Conservation (phyloP, 2,113 vertebrate species). For the Pollachius pollachius region DNA sequence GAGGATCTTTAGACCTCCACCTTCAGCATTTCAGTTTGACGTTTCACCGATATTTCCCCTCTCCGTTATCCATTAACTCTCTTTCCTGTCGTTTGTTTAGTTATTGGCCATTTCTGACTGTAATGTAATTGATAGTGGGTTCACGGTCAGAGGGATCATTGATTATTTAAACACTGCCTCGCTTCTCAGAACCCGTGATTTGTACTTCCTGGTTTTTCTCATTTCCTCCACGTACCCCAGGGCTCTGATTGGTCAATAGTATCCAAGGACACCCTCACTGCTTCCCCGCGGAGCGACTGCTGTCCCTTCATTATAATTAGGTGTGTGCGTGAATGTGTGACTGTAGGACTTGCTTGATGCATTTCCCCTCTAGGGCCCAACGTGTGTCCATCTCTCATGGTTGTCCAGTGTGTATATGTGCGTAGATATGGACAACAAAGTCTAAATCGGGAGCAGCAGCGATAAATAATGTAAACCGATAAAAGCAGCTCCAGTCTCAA, state of each 20-base stretch:
- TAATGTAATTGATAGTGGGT: slow-evolving; percentile 8
- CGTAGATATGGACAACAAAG: slow-evolving; percentile 27
- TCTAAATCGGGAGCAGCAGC: slow-evolving; percentile 48
- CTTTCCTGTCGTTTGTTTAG: neutral
- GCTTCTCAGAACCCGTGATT: slow-evolving; percentile 26
- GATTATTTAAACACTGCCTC: neutral
- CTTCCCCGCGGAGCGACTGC: too few species aligned
- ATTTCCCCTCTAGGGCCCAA: slow-evolving; percentile 15
- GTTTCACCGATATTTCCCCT: neutral
- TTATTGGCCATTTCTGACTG: slow-evolving; percentile 22
- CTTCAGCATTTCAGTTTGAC: too few species aligned
- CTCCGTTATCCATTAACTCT: neutral
- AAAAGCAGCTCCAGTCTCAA: slow-evolving; percentile 31
- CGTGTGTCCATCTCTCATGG: slow-evolving; percentile 16
- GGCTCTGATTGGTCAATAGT: slow-evolving; percentile 23
- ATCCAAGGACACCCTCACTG: slow-evolving; percentile 14
- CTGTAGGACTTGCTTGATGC: neutral
- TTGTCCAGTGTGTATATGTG: neutral
- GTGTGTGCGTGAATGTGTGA: neutral
- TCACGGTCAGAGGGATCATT: slow-evolving; percentile 35
- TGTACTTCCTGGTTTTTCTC: slow-evolving; percentile 57
- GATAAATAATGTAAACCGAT: slow-evolving; percentile 56
- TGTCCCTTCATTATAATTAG: neutral
- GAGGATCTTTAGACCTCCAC: too few species aligned
- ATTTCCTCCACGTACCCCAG: slow-evolving; percentile 34